Evolutionary conservation across 2,797 vertebrate species (phyloP).

Genomic region (Pangasius macronema): DNA sequence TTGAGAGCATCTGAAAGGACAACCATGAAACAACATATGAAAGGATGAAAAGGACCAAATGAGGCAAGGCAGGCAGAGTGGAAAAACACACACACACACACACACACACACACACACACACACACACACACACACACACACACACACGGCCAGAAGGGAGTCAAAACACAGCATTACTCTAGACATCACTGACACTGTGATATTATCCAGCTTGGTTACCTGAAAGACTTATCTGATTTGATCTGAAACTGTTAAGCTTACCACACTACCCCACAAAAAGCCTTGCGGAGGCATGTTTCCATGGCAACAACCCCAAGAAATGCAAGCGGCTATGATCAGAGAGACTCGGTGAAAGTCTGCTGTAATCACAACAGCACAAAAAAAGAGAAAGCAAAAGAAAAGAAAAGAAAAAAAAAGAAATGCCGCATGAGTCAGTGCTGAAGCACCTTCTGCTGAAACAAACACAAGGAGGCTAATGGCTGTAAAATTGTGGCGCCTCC

Average conservation of each 20-base stretch:
- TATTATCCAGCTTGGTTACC: slow-evolving; percentile 1
- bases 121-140: background rate
- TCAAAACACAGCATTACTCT: background rate
- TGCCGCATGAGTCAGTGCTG: background rate
- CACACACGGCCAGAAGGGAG: slow-evolving; percentile 1
- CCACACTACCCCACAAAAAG: background rate
- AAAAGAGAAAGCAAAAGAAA: background rate
- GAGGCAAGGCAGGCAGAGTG: background rate
- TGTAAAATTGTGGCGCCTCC: background rate
- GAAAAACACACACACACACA: too few species aligned
- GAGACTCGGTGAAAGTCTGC: slow-evolving; percentile 14
- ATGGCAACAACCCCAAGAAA: slow-evolving; percentile 46
- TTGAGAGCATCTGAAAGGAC: background rate
- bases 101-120: too few species aligned
- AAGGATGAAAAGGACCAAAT: slow-evolving; percentile 5
- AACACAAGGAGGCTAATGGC: slow-evolving; percentile 12
- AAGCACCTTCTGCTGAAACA: slow-evolving; percentile 8
- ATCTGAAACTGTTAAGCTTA: slow-evolving; percentile 7
- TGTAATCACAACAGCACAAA: slow-evolving; percentile 23
- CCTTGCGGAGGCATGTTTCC: slow-evolving; percentile 37
- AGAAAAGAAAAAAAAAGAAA: background rate
- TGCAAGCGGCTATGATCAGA: slow-evolving; percentile 30
- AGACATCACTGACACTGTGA: slow-evolving; percentile 5
- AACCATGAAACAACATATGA: background rate
- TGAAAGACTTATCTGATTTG: slow-evolving; percentile 1